Conservation (phyloP, 1,140 invertebrate genomes). For the Ceratina australensis region DNA sequence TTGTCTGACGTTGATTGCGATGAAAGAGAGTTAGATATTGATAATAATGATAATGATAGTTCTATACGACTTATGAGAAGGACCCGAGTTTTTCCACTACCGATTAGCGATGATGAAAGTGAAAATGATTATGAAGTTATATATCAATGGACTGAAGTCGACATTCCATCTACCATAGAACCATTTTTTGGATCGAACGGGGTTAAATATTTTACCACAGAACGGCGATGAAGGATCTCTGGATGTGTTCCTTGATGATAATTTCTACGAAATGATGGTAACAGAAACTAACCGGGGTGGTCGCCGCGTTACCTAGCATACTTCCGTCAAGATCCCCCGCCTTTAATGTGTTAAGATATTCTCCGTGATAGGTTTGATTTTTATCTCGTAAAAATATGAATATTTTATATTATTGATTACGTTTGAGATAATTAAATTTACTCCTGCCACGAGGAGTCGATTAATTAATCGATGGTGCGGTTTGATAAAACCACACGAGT, state of each 20-base stretch:
- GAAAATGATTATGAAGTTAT: constrained; percentile 4
- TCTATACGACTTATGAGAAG: constrained; percentile 2
- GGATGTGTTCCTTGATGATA: constrained; percentile 4
- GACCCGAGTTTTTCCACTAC: constrained; percentile 5
- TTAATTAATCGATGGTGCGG: too few species aligned
- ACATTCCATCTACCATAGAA: constrained; percentile 1
- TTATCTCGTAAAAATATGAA: too few species aligned
- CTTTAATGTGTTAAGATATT: too few species aligned
- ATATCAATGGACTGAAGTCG: constrained; percentile 1
- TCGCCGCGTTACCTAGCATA: too few species aligned
- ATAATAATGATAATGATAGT: background rate
- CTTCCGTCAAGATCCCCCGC: too few species aligned
- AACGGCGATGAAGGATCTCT: constrained; percentile 1
- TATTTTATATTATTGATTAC: too few species aligned
- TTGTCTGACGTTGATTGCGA: constrained; percentile 4
- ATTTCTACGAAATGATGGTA: constrained; percentile 4
- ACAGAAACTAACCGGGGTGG: background rate
- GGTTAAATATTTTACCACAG: constrained; percentile 6
- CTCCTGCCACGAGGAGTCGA: too few species aligned
- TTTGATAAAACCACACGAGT: too few species aligned
- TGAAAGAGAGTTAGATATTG: constrained; percentile 1
- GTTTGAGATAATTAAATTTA: too few species aligned
- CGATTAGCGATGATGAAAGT: constrained; percentile 4
- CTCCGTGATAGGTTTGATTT: too few species aligned
- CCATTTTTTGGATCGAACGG: constrained; percentile 1